Conservation (phyloP, 2,113 vertebrate species). For the Albula goreensis region DNA sequence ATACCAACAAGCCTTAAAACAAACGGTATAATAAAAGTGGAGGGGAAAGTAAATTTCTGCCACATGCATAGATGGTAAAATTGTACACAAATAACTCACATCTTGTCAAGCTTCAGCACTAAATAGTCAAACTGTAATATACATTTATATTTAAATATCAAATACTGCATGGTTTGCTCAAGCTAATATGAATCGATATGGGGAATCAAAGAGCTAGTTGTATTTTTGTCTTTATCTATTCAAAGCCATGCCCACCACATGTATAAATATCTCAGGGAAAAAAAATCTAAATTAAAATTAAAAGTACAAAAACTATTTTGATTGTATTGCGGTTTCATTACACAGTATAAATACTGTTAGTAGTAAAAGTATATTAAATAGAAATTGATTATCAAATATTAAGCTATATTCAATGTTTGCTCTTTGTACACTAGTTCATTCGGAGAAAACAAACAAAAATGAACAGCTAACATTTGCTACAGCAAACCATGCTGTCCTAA, state of each 20-base stretch:
- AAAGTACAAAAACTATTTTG: conserved; percentile 81
- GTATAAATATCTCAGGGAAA: conserved; percentile 80
- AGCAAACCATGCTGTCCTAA: conserved; percentile 86
- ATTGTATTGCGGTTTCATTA: conserved; percentile 91
- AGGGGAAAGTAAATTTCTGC: conserved; percentile 80
- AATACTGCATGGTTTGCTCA: conserved; percentile 98
- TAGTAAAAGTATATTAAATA: conserved; percentile 81
- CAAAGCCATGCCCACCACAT: conserved; percentile 90
- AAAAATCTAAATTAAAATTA: conserved; percentile 62
- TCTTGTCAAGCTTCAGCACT: conserved; percentile 98
- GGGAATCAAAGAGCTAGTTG: conserved; percentile 78
- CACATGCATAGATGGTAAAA: conserved; percentile 99
- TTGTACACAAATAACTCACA: conserved; percentile 93
- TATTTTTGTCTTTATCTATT: conserved; percentile 82
- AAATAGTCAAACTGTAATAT: conserved; percentile 91
- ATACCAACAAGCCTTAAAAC: conserved; percentile 84
- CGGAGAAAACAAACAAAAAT: conserved; percentile 47
- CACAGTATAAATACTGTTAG: conserved; percentile 87
- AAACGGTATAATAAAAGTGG: conserved; percentile 80
- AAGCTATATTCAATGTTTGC: conserved; percentile 87
- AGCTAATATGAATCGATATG: conserved; percentile 88
- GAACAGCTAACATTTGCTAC: conserved; percentile 82
- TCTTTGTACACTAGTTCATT: conserved; percentile 88
- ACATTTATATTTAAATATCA: conserved; percentile 66
- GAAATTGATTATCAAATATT: conserved; percentile 90